Evolutionary conservation across 1,140 invertebrate genomes (phyloP).

Genomic region (Bombyx mandarina): DNA sequence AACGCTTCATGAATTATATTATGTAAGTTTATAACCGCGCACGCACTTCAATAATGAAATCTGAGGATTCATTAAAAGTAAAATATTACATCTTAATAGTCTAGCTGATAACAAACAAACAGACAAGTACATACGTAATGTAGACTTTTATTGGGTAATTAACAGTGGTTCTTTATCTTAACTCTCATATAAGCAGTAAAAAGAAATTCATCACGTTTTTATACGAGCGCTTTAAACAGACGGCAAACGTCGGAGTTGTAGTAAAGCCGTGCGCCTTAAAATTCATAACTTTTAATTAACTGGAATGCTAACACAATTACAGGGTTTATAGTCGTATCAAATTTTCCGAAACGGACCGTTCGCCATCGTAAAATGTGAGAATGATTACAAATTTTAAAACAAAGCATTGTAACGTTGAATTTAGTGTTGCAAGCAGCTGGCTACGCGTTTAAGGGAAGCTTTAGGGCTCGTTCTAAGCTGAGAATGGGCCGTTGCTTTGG

Average conservation of each 20-base stretch:
- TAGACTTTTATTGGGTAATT: constrained; percentile 31
- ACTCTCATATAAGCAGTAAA: constrained; percentile 27
- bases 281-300: constrained; percentile 70
- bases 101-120: constrained; percentile 17
- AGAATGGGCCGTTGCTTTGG: constrained; percentile 38
- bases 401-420: constrained; percentile 57
- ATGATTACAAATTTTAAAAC: constrained; percentile 68
- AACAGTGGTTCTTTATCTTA: constrained; percentile 27
- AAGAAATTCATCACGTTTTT: constrained; percentile 36
- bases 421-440: constrained; percentile 54
- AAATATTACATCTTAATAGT: constrained; percentile 11
- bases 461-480: constrained; percentile 39
- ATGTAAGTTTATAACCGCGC: constrained; percentile 1
- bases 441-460: constrained; percentile 46
- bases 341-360: constrained; percentile 61
- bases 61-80: constrained; percentile 15
- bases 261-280: constrained; percentile 43
- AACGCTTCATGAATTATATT: neutral
- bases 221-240: constrained; percentile 24
- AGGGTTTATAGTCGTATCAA: constrained; percentile 64
- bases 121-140: constrained; percentile 20
- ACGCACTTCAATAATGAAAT: neutral
- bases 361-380: constrained; percentile 62
- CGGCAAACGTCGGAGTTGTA: constrained; percentile 31
- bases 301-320: constrained; percentile 60